Evolutionary conservation across 2,888 invertebrate genomes (phyloP), one percentile per base, ranked within the genome.

Genomic region (Laothoe populi): DNA sequence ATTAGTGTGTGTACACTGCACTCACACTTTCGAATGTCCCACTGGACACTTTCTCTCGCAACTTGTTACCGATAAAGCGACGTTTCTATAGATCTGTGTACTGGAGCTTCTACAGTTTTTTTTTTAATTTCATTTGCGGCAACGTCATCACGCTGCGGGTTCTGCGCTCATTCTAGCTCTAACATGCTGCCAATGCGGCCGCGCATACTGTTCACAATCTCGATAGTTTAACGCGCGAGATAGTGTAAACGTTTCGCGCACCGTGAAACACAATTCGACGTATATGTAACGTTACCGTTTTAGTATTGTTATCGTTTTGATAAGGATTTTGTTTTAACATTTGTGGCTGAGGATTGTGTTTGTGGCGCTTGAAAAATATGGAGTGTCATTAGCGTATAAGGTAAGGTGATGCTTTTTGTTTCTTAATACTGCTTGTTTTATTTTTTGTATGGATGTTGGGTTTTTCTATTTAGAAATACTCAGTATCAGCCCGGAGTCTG

Each of bases 21-120:
- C 90, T 89, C 87, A 75, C 86, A 86, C 90, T 90, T 90, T 90
- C 90, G 79, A 87, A 83, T 82, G 83, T 82, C 81, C 80, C 77
- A 78, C 76, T 72, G 31, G 48, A 71, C 75, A 86, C 88, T 90
- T 89, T 89, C 88, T 83, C 84, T 66, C 8, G 31, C n/a, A 42
- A 78, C 80, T 78, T 81, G 76, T 78, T 77, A 75, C 74, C 80
- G 72, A 84, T 82, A 80, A 40, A 75, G 64, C 67, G 67, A 64
- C 68, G 68, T 75, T 76, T 78, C 81, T 79, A 85, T 81, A 79
- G 86, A 81, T 83, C 70, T 78, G 60, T 80, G 78, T 77, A 61
- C 75, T 81, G 79, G 77, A 81, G 84, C 84, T 85, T 85, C 86
- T 85, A 49, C 53, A n/a, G 60, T 53, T 38, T 61, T 31, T 82